Evolutionary conservation across 2,113 vertebrate genomes (phyloP), one percentile per base, ranked within the genome.

Genomic region (Gorsachius goisagi): DNA sequence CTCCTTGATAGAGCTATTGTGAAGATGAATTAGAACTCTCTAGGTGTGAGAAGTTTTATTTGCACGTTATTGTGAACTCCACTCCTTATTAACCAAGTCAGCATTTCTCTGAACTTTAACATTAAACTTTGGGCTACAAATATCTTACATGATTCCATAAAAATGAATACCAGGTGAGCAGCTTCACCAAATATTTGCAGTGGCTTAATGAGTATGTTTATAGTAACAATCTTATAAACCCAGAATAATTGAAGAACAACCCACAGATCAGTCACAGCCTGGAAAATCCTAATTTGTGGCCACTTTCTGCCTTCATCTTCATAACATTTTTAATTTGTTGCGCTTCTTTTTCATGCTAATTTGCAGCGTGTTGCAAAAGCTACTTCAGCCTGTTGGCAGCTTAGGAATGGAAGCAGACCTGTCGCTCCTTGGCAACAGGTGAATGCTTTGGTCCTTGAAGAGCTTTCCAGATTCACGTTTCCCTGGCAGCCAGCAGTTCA

Each of bases 351-450:
- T 92, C 41, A 56, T 82, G 80, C 73, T 85, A 17, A 93, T 84
- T 86, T 88, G 8, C 45, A 32, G 35, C n/a, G 28, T 63, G 30
- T 68, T 84, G 83, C 68, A 93, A 81, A 90, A 86, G 53, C 71
- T 80, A 16, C 37, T 80, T 90, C 49, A 73, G 63, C 26, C 72
- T 80, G 15, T 27, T 93, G 91, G 92, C 93, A 95, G 92, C 79
- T 64, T 32, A 62, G 95, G 90, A 90, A 60, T 80, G 77, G 95
- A 56, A 90, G 67, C 88, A 83, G 82, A 94, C 68, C 88, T 94
- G 91, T 50, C 2, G 10, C n/a, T 95, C 71, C 59, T 88, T 95
- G 95, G 95, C 95, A 95, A 73, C 88, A 92, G 93, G 94, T 89
- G 92, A 94, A 87, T 93, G 80, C 76, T 24, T 68, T 53, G 49